Evolutionary conservation across 1,140 invertebrate species (phyloP).

Genomic region (Heterodera carotae): DNA sequence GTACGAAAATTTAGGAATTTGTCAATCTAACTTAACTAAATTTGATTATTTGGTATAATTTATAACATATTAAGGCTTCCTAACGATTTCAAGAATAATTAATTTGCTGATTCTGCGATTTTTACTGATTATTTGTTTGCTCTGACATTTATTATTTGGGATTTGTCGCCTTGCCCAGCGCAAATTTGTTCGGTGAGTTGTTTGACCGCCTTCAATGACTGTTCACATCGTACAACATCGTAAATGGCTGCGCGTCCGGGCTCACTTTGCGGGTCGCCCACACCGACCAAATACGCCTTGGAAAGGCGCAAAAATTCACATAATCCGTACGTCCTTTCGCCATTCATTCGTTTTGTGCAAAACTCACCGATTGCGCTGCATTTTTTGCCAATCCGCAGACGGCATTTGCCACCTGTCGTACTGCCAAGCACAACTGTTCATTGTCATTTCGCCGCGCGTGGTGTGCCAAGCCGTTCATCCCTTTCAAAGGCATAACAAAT

Average conservation of each 20-base stretch:
- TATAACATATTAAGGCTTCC: too few species aligned
- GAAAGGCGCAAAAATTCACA: slow-evolving; percentile 67
- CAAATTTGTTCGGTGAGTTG: slow-evolving; percentile 76
- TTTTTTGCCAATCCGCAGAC: slow-evolving; percentile 91
- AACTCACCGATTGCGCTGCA: slow-evolving; percentile 78
- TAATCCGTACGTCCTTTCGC: neutral
- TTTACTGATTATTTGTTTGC: too few species aligned
- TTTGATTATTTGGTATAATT: too few species aligned
- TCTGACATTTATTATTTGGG: slow-evolving; percentile 40
- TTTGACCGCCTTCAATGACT: slow-evolving; percentile 80
- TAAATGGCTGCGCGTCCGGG: slow-evolving; percentile 86
- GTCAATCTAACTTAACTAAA: too few species aligned
- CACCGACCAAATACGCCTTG: slow-evolving; percentile 88
- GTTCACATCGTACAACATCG: slow-evolving; percentile 83
- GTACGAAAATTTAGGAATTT: too few species aligned
- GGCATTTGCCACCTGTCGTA: slow-evolving; percentile 79
- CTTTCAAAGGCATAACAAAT: neutral
- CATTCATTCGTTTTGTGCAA: neutral
- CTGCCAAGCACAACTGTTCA: slow-evolving; percentile 82
- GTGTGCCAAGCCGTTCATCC: slow-evolving; percentile 89
- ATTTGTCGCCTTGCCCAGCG: slow-evolving; percentile 73
- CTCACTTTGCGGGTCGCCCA: slow-evolving; percentile 85
- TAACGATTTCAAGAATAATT: too few species aligned
- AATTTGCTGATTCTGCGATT: slow-evolving; percentile 12
- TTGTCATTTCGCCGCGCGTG: slow-evolving; percentile 84